Conservation (phyloP, 2,797 vertebrate genomes). For the Takifugu rubripes region DNA sequence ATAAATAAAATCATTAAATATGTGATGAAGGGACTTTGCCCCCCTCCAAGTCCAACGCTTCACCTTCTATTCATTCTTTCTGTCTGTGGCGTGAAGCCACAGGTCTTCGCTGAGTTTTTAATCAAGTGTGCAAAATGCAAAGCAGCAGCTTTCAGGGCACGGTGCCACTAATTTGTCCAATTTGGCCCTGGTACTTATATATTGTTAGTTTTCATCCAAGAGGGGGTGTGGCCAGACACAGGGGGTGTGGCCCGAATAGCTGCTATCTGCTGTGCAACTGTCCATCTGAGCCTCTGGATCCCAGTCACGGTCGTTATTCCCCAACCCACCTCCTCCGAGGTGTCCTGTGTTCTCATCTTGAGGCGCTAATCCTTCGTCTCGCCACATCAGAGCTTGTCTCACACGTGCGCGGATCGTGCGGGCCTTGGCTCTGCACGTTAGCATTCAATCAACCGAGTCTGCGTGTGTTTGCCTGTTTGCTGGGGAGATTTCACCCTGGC, state of each 20-base stretch:
- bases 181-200: not conserved
- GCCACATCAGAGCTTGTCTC: too few relatives aligned
- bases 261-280: too few relatives aligned
- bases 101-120: not conserved
- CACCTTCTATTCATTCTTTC: not conserved
- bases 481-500: conserved; percentile 27
- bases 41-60: not conserved
- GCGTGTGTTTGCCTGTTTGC: conserved; percentile 21
- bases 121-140: not conserved
- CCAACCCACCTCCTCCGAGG: too few relatives aligned
- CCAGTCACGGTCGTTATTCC: too few relatives aligned
- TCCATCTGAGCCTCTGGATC: too few relatives aligned
- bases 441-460: conserved; percentile 32
- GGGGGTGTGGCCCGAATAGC: not conserved
- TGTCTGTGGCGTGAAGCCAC: not conserved
- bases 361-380: too few relatives aligned
- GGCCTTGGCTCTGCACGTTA: conserved; percentile 33
- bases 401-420: too few relatives aligned
- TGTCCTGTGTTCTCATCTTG: too few relatives aligned
- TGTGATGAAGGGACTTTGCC: too few relatives aligned
- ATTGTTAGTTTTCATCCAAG: not conserved
- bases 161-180: not conserved
- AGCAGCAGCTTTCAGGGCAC: not conserved
- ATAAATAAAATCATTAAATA: not conserved
- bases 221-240: too few relatives aligned